Base-by-base conservation (phyloP, 2,797 vertebrate genomes). In the Enteromius radiatus region DNA sequence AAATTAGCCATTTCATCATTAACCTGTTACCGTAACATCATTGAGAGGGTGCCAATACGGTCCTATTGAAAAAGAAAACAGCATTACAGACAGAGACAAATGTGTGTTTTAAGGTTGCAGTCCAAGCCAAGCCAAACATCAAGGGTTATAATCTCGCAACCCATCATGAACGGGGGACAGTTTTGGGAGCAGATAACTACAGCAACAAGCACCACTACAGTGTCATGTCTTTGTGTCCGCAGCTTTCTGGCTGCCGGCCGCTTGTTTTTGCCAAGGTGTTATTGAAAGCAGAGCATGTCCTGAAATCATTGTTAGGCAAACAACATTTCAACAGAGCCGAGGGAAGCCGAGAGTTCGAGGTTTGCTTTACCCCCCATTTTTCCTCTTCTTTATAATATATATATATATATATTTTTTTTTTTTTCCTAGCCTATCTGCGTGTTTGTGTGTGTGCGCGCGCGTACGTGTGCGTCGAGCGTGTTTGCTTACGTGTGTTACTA, bases 231-330 rank as follows among this genome's bases (percentile, higher is more conserved):
- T 76, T 84, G 84, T 59, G 81, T 83, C 84, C 75, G 47, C 75
- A 14, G 49, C 67, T 54, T 84, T 80, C 74, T 84, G 85, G 80
- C 82, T 76, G 80, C 47, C 63, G 41, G 85, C 68, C 68, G 49
- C 77, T 83, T 88, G 84, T 88, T 89, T 88, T 86, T 90, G 89
- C 87, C 87, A 89, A 77, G 84, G 83, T 89, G 89, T 89, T 88
- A 90, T 87, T 90, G 85, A 89, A 88, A 89, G 84, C 86, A 87
- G 88, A 83, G 74, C 84, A 87, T 88, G 88, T 86, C 84, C 88
- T 87, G 65, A 89, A 85, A 78, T 88, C 86, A 81, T 84, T 78
- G 82, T 86, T 83, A 84, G 86, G 83, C 85, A 89, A 89, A 89
- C 86, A 88, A 84, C 79, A 88, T 85, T 85, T 87, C 74, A 74